Evolutionary conservation across 2,797 vertebrate genomes (phyloP), one percentile per base, ranked within the genome.

Genomic region (Dicrostonyx torquatus): DNA sequence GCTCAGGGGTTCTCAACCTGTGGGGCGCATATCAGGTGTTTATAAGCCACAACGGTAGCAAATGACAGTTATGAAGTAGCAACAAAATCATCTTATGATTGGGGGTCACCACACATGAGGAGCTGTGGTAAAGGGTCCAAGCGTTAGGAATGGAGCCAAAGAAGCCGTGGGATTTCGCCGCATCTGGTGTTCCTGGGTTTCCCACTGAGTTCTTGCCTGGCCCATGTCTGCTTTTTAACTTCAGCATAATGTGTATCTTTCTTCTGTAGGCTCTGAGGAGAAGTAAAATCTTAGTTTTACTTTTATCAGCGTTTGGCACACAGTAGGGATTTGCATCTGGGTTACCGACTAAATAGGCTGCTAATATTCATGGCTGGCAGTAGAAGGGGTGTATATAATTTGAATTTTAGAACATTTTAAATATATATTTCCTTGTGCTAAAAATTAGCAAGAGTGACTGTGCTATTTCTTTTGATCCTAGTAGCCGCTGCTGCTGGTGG

Each of bases 401-500:
- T 93, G 55, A 31, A 73, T 80, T 94, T 95, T 89, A 79, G 86
- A 20, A 6, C 68, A 94, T 97, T 92, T 60, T 86, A 93, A 40
- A 40, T 77, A 87, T 7, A 0, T 76, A 85, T 91, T 94, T 94
- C 17, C 10, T 84, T 93, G 89, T 85, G 48, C 40, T 91, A 40
- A 85, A 85, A 93, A 96, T 73, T 95, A 79, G 85, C 89, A 89
- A 80, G 60, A 82, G 2, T 85, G 34, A 66, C 66, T 93, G 64
- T 72, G 24, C 89, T 89, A 1, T 97, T 94, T 68, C 88, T 96
- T 68, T 94, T 97, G 15, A 76, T 97, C 97, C 64, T 95, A 98
- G 98, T 97, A 92, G 97, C 96, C 90, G 97, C 97, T 96, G 98
- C 94, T 95, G 82, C 86, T 96, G 80, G 86, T 96, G 1, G 97